Base-by-base conservation (phyloP, 2,888 invertebrate species). In the Drosophila helvetica region DNA sequence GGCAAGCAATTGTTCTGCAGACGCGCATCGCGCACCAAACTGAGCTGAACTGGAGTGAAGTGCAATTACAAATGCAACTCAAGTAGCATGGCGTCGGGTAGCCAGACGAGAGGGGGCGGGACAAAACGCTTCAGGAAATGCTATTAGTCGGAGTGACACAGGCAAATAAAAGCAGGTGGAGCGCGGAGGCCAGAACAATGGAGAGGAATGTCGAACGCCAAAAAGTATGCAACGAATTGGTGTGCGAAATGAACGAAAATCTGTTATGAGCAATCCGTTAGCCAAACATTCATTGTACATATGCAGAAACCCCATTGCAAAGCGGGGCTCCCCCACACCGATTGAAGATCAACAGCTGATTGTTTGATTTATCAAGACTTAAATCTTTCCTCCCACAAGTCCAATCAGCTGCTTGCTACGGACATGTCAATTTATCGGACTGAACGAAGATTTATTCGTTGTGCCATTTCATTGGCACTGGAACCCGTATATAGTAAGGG, bases 11-110 rank as follows among this genome's bases (percentile, higher is more conserved):
- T 87, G 82, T 81, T 83, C 82, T 71, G 77, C 76, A 71, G 80
- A 79, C 83, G 59, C 52, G 60, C 43, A 38, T 48, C 51, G 67
- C 71, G 71, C 47, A 66, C 46, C 25, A 22, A 59, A 63, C 65
- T 68, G 52, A 67, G 71, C 57, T 66, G 50, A 66, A 68, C 57
- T 77, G 68, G 64, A 80, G 67, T 84, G 72, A 78, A 89, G 78
- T 86, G 85, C 88, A 86, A 89, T 86, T 90, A 88, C 84, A 80
- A 84, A 82, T 89, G 84, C 86, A 89, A 75, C 80, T 86, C 78
- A 84, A 89, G 88, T 84, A 76, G 71, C 75, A 62, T 61, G 56
- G 45, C 57, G 42, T 56, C 59, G 57, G 72, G 12, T 53, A 50
- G 66, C 8, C 67, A 67, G 59, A 47, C 68, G 45, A 46, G 48